A percentile compares a stretch with the other conserved stretches of the same genome.
These are phyloP conservation scores for Hemiprocne comata DNA, from an alignment of 2,113 vertebrate species.

Conservation along the genomic window DNA sequence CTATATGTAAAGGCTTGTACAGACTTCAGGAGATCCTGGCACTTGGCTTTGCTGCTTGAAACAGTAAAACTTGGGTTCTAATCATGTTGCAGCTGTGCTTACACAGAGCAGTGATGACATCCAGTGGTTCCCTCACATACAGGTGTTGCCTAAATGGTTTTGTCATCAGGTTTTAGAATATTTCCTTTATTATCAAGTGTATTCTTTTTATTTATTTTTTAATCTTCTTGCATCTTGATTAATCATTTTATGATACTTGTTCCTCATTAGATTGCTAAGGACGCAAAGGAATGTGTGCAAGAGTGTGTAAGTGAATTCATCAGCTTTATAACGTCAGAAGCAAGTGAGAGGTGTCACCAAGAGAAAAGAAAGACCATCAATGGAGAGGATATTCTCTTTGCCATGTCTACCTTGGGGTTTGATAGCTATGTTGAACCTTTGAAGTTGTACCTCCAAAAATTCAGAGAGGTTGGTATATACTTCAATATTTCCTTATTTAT, in stretches of 20 bases:
- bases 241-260: not conserved
- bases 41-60: not conserved
- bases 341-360: conserved; percentile 96
- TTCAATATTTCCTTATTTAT: not conserved
- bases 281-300: conserved; percentile 98
- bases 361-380: conserved; percentile 99
- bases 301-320: conserved; percentile 99
- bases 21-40: not conserved
- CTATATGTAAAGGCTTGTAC: not conserved
- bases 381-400: conserved; percentile 97
- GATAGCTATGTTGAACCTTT: conserved; percentile 98
- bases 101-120: not conserved
- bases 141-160: not conserved
- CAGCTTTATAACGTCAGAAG: conserved; percentile 98
- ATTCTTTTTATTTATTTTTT: not conserved
- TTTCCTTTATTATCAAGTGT: not conserved
- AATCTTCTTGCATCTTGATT: not conserved
- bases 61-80: not conserved
- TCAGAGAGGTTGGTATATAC: conserved; percentile 88
- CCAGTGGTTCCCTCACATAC: not conserved
- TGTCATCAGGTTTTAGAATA: not conserved
- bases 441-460: conserved; percentile 97
- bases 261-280: conserved; percentile 91
- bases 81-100: not conserved
- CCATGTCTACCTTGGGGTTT: conserved; percentile 98